These are phyloP conservation scores for Phrynocephalus guinanensis DNA, from an alignment of 2,797 vertebrate genomes.

Conservation along the genomic window DNA sequence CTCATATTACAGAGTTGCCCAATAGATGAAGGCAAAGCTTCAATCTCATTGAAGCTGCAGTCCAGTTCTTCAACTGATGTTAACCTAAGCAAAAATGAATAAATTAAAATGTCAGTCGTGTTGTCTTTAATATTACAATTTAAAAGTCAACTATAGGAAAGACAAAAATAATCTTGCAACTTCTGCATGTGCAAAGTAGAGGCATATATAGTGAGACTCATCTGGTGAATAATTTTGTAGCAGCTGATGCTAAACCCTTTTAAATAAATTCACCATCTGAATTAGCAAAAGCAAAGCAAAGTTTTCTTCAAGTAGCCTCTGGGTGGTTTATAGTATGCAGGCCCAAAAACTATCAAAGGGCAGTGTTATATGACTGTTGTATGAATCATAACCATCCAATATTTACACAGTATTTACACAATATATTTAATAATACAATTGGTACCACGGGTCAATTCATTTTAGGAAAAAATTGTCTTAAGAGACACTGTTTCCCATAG, in stretches of 20 bases:
- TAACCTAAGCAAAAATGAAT: constrained; percentile 78
- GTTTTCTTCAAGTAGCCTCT: too few relatives aligned
- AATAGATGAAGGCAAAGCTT: constrained; percentile 89
- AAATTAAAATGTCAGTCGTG: background rate
- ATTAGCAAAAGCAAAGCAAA: background rate
- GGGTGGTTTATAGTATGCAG: background rate
- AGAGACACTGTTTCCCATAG: too few relatives aligned
- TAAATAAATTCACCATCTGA: background rate
- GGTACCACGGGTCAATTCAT: too few relatives aligned
- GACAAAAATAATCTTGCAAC: background rate
- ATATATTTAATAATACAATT: too few relatives aligned
- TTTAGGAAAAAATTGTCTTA: too few relatives aligned
- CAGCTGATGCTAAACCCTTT: background rate
- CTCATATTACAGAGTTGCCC: constrained; percentile 90
- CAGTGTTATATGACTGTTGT: background rate
- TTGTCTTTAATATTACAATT: background rate
- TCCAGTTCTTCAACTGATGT: constrained; percentile 91
- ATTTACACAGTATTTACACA: background rate
- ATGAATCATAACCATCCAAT: background rate
- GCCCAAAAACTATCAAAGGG: background rate
- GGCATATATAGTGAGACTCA: background rate
- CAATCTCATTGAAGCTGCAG: constrained; percentile 98
- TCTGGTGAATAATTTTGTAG: background rate
- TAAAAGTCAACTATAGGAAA: background rate
- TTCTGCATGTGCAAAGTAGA: background rate